Percentiles rank a stretch among this genome's conserved stretches.
Conservation (phyloP, 1,140 invertebrate genomes). For the Aphidius gifuensis region DNA sequence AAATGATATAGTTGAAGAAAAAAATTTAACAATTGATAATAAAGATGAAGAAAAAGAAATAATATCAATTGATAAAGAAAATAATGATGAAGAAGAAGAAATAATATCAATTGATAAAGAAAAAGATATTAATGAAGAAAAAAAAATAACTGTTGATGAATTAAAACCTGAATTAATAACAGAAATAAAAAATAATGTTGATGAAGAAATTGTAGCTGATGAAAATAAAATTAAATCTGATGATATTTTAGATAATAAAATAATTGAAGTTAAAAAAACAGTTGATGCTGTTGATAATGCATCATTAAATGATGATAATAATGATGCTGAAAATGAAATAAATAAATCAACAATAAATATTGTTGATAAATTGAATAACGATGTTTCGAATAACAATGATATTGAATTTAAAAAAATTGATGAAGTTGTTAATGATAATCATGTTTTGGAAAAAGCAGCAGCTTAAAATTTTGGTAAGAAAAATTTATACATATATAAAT, state of each 20-base stretch:
- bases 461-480: slow-evolving; percentile 33
- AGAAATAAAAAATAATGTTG: too few species aligned
- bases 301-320: slow-evolving; percentile 1
- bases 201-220: too few species aligned
- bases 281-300: not conserved
- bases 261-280: not conserved
- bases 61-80: too few species aligned
- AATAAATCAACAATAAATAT: slow-evolving; percentile 8
- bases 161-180: not conserved
- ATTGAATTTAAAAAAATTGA: slow-evolving; percentile 30
- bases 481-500: too few species aligned
- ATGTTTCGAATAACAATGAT: slow-evolving; percentile 21
- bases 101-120: too few species aligned
- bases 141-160: not conserved
- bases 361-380: slow-evolving; percentile 21
- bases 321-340: not conserved
- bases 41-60: too few species aligned
- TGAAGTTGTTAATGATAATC: slow-evolving; percentile 34
- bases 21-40: not conserved
- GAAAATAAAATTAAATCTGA: slow-evolving; percentile 6
- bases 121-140: too few species aligned
- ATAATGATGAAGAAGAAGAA: too few species aligned
- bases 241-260: slow-evolving; percentile 11
- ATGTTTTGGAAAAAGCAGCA: slow-evolving; percentile 43
- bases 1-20: slow-evolving; percentile 2